Evolutionary conservation across 2,113 vertebrate species (phyloP), one percentile per base, ranked within the genome.

Genomic region (Sarotherodon lohbergeri): DNA sequence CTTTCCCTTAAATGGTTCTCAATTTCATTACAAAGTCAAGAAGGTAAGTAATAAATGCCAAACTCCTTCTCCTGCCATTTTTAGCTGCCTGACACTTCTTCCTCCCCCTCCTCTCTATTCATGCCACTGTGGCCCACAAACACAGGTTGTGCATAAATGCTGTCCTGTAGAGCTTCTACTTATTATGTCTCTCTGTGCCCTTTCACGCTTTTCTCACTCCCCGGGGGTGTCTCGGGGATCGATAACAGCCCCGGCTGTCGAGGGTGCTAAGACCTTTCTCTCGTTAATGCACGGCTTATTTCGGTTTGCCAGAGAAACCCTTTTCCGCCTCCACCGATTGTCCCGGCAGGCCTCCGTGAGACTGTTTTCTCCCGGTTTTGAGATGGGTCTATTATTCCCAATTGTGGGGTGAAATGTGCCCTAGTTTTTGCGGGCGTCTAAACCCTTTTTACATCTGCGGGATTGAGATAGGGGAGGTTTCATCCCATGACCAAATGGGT

Each of bases 171-270:
- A 83, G 82, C 56, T 43, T 84, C 86, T 81, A 41, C 83, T 92
- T 83, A 78, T 88, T 86, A 32, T 9, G 19, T 86, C 86, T 85
- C 87, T 80, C 55, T 17, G 68, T 89, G 91, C 55, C 91, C 94
- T 93, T 94, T 95, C 91, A 79, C 91, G 94, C 95, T 95, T 94
- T 95, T 94, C 93, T 86, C 92, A 86, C 93, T 88, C 89, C 90
- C 85, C 10, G 17, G 85, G 83, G 91, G 81, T 63, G 84, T 86
- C 79, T 80, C 6, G 2, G 2, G 73, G 90, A 92, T 95, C 91
- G 84, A 95, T 94, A 78, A 14, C 81, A 2, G 61, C 76, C 36
- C 79, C 4, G 56, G 81, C 84, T 54, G 85, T 79, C 4, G 84
- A 90, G 81, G 92, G 92, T 89, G 92, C 92, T 82, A 94, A 94